phyloP scores from a whole-genome alignment of 2,797 vertebrate genomes.

The Tapirus indicus region DNA sequence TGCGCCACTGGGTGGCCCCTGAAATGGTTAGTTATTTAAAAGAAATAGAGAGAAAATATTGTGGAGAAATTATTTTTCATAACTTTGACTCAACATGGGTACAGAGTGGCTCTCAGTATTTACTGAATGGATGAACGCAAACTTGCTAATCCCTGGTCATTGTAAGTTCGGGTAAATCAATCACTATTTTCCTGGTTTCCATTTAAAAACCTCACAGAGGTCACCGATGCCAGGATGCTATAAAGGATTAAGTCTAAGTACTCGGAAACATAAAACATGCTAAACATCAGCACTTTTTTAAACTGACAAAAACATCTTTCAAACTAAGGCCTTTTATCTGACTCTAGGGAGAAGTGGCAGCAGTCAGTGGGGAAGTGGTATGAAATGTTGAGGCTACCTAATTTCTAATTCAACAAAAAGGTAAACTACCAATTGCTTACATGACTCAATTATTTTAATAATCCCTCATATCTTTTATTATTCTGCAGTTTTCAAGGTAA shows the following conservation, averaged over 20 bases:
- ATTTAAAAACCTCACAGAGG: conserved; percentile 23
- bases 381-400: not conserved
- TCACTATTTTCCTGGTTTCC: conserved; percentile 14
- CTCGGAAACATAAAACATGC: not conserved
- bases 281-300: conserved; percentile 46
- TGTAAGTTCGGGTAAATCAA: not conserved
- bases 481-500: not conserved
- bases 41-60: not conserved
- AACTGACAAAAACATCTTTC: conserved; percentile 30
- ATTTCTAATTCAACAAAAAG: conserved; percentile 26
- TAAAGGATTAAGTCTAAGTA: conserved; percentile 36
- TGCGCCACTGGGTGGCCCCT: too few species aligned
- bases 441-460: not conserved
- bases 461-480: not conserved
- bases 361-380: not conserved
- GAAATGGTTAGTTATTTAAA: conserved; percentile 43
- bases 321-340: conserved; percentile 28
- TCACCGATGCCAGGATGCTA: not conserved
- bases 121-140: conserved; percentile 4
- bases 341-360: not conserved
- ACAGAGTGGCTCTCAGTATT: not conserved
- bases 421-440: not conserved
- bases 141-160: not conserved
- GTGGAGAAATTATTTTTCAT: not conserved
- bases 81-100: not conserved